Percentiles rank a stretch among this genome's conserved stretches.
These are phyloP conservation scores for Boulengeromyrus knoepffleri DNA, from an alignment of 2,113 vertebrate genomes.

Conservation along the genomic window DNA sequence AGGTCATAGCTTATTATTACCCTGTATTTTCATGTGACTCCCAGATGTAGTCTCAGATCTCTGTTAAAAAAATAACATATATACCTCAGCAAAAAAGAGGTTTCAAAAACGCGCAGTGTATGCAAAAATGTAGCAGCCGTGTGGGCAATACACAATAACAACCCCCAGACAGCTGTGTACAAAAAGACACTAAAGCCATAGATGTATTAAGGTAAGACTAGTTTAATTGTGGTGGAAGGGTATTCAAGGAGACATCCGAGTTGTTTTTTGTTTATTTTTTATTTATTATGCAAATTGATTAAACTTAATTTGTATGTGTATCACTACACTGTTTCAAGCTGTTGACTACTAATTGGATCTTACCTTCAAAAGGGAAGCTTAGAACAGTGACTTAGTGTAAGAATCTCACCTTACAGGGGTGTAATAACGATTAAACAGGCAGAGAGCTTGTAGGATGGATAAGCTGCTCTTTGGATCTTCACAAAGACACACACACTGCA, in stretches of 20 bases:
- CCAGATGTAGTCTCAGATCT: background rate
- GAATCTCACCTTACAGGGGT: background rate
- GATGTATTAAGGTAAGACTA: conserved; percentile 34
- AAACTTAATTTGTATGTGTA: background rate
- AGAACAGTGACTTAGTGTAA: background rate
- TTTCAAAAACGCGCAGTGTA: conserved; percentile 15
- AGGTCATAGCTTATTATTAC: background rate
- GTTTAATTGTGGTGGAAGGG: conserved; percentile 12
- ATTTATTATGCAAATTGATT: background rate
- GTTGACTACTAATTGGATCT: background rate
- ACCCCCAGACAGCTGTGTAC: conserved; percentile 30
- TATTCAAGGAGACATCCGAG: background rate
- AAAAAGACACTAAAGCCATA: conserved; percentile 34
- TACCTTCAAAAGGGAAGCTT: background rate
- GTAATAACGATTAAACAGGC: background rate
- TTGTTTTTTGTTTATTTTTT: background rate
- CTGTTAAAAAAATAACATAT: too few relatives aligned
- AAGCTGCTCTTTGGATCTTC: background rate
- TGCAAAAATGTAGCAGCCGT: conserved; percentile 29
- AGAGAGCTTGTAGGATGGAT: background rate
- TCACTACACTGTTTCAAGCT: background rate
- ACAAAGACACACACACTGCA: background rate
- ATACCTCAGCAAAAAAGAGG: too few relatives aligned
- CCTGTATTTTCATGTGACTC: background rate
- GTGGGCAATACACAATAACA: conserved; percentile 33